Evolutionary conservation across 1,140 invertebrate species (phyloP).

Genomic region (Pogonomyrmex barbatus): DNA sequence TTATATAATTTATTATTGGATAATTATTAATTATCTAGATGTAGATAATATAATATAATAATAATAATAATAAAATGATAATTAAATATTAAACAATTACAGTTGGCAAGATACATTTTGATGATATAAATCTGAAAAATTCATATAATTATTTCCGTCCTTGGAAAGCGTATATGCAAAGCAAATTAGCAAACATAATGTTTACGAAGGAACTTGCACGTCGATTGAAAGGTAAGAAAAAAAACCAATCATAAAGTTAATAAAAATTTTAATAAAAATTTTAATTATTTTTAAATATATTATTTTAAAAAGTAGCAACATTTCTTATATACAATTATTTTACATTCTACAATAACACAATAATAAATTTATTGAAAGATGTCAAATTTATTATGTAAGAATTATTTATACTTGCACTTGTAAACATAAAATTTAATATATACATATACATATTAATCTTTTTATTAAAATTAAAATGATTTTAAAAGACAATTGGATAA

Average conservation of each 20-base stretch:
- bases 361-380: background rate
- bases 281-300: background rate
- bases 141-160: slow-evolving; percentile 85
- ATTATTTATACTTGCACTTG: background rate
- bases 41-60: background rate
- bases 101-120: slow-evolving; percentile 88
- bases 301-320: slow-evolving; percentile 4
- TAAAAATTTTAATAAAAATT: background rate
- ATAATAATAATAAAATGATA: background rate
- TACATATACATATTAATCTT: background rate
- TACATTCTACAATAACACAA: background rate
- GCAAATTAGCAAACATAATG: slow-evolving; percentile 92
- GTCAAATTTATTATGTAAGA: background rate
- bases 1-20: background rate
- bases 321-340: background rate
- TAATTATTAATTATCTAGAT: background rate
- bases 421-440: background rate
- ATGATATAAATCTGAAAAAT: slow-evolving; percentile 90
- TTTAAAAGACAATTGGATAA: background rate
- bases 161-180: slow-evolving; percentile 88
- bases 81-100: background rate
- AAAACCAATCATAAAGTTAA: background rate
- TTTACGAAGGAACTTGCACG: slow-evolving; percentile 89
- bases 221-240: slow-evolving; percentile 86
- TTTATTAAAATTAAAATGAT: background rate